Evolutionary conservation across 1,140 invertebrate genomes (phyloP).

Genomic region (Cyphomyrmex costatus): DNA sequence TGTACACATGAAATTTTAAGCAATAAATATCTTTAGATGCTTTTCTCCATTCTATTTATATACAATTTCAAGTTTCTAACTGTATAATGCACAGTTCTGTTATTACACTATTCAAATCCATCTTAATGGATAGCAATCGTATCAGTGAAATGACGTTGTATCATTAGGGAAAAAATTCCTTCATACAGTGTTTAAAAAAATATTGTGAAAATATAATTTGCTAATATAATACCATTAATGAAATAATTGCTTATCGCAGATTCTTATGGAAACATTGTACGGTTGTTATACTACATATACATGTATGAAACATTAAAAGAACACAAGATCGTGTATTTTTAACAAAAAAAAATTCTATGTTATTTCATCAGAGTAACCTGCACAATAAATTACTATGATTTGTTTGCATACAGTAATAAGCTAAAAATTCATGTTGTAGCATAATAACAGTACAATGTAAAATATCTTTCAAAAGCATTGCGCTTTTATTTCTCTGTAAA

Average conservation of each 20-base stretch:
- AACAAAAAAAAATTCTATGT: not conserved
- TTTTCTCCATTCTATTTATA: conserved; percentile 67
- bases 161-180: conserved; percentile 48
- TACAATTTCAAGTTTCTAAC: conserved; percentile 72
- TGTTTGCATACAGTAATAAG: conserved; percentile 7
- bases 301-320: conserved; percentile 10
- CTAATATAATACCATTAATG: conserved; percentile 53
- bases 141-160: conserved; percentile 17
- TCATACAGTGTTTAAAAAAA: conserved; percentile 58
- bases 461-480: conserved; percentile 47
- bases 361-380: not conserved
- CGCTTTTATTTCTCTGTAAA: conserved; percentile 69
- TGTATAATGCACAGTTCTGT: conserved; percentile 57
- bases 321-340: not conserved
- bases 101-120: conserved; percentile 65
- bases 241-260: conserved; percentile 58
- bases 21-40: conserved; percentile 58
- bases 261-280: conserved; percentile 55
- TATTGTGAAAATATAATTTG: conserved; percentile 69
- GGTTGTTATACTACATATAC: conserved; percentile 34
- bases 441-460: conserved; percentile 58
- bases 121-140: conserved; percentile 55
- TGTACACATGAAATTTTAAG: conserved; percentile 67
- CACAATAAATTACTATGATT: conserved; percentile 7
- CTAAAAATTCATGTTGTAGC: conserved; percentile 42